phyloP scores from a whole-genome alignment of 2,888 invertebrate genomes.

The Pheosia gnoma region DNA sequence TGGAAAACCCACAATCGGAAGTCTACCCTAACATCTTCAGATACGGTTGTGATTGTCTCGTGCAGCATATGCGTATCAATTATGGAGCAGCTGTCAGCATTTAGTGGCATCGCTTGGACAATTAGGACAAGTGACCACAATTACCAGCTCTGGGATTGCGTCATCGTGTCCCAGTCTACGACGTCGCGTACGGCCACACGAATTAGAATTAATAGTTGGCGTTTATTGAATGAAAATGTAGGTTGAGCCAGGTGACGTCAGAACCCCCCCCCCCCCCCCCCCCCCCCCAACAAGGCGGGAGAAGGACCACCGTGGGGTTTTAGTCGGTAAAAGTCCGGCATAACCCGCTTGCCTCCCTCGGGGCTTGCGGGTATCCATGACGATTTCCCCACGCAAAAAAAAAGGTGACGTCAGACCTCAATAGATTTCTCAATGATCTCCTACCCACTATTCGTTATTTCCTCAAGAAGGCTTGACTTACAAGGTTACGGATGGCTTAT shows the following conservation, averaged over 20 bases:
- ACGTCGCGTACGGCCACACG: constrained; percentile 48
- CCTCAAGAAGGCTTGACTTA: neutral
- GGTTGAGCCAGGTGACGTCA: constrained; percentile 48
- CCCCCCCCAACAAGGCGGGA: too few species aligned
- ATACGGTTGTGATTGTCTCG: constrained; percentile 25
- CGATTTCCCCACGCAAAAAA: too few species aligned
- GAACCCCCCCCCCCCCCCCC: too few species aligned
- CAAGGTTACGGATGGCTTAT: too few species aligned
- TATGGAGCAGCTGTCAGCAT: constrained; percentile 74
- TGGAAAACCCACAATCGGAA: constrained; percentile 4
- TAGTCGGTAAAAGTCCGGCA: too few species aligned
- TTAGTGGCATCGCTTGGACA: constrained; percentile 64
- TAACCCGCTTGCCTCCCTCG: too few species aligned
- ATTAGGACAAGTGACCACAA: constrained; percentile 80
- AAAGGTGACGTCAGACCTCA: too few species aligned
- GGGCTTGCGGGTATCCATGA: too few species aligned
- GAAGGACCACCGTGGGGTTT: too few species aligned
- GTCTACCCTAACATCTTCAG: neutral
- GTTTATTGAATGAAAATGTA: constrained; percentile 58
- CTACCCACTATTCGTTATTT: neutral
- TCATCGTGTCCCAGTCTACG: constrained; percentile 58
- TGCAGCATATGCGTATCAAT: constrained; percentile 62
- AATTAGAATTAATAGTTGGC: constrained; percentile 74
- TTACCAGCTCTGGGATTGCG: constrained; percentile 65
- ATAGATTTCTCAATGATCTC: too few species aligned